These are phyloP conservation scores for Hydrocynus forskahlii DNA, from an alignment of 2,797 vertebrate species.

Conservation along the genomic window DNA sequence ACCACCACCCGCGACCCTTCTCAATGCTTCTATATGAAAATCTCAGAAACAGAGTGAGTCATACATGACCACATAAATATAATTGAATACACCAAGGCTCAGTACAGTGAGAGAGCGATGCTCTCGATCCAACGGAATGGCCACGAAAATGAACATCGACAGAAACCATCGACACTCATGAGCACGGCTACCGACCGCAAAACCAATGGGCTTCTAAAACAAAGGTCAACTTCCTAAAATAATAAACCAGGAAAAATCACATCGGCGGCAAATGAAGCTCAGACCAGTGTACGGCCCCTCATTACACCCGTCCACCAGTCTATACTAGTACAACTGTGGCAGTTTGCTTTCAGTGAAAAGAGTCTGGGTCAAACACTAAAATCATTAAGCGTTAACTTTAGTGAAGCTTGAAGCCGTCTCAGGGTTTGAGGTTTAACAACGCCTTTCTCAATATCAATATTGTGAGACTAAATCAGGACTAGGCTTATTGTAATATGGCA, in stretches of 20 bases:
- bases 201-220: slow-evolving; percentile 6
- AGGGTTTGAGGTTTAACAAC: not conserved
- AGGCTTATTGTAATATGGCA: slow-evolving; percentile 6
- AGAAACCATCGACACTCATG: slow-evolving; percentile 41
- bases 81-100: slow-evolving; percentile 68
- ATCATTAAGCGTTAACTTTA: not conserved
- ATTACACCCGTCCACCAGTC: not conserved
- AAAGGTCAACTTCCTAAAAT: slow-evolving; percentile 16
- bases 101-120: slow-evolving; percentile 52
- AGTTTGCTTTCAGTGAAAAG: not conserved
- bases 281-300: not conserved
- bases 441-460: no score
- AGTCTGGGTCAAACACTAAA: not conserved
- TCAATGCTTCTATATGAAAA: slow-evolving; percentile 50
- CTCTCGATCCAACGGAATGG: slow-evolving; percentile 53
- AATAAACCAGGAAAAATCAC: not conserved
- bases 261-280: not conserved
- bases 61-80: slow-evolving; percentile 60
- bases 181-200: slow-evolving; percentile 8
- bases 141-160: slow-evolving; percentile 55
- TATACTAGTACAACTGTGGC: not conserved
- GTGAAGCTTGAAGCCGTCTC: not conserved
- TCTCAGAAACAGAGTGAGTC: slow-evolving; percentile 62
- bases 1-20: slow-evolving; percentile 47
- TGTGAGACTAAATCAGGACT: not conserved